These are phyloP conservation scores for Ephialtes manifestator DNA, from an alignment of 2,888 invertebrate genomes.

Conservation along the genomic window DNA sequence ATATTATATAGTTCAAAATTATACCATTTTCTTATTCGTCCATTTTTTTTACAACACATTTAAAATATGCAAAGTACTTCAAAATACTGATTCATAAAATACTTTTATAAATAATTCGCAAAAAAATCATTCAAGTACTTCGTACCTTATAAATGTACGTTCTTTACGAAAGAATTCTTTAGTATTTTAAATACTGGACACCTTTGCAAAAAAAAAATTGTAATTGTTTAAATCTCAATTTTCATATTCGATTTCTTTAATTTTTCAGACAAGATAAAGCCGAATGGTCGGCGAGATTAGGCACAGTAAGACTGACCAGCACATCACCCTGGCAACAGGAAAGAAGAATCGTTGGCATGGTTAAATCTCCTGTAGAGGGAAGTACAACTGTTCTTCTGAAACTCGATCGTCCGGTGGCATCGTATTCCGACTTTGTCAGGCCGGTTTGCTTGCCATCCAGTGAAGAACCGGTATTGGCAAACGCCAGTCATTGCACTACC, in stretches of 20 bases:
- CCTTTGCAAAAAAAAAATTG: too few species aligned
- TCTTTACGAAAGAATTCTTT: not conserved
- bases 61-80: too few species aligned
- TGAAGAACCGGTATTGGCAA: constrained; percentile 83
- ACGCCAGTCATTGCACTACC: constrained; percentile 91
- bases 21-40: too few species aligned
- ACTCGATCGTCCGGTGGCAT: constrained; percentile 91
- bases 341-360: constrained; percentile 93
- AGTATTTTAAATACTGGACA: not conserved
- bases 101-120: not conserved
- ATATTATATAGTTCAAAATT: too few species aligned
- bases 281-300: constrained; percentile 94
- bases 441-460: constrained; percentile 93
- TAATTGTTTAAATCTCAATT: constrained; percentile 28
- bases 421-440: constrained; percentile 93
- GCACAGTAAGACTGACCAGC: constrained; percentile 91
- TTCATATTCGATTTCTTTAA: constrained; percentile 2
- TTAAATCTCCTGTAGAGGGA: constrained; percentile 95
- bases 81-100: too few species aligned
- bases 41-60: too few species aligned
- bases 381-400: constrained; percentile 94
- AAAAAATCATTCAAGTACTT: not conserved
- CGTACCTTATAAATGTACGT: not conserved
- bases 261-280: constrained; percentile 92
- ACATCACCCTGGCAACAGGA: constrained; percentile 96